These are phyloP conservation scores for Clupea harengus DNA, from an alignment of 2,113 vertebrate genomes.

Conservation along the genomic window DNA sequence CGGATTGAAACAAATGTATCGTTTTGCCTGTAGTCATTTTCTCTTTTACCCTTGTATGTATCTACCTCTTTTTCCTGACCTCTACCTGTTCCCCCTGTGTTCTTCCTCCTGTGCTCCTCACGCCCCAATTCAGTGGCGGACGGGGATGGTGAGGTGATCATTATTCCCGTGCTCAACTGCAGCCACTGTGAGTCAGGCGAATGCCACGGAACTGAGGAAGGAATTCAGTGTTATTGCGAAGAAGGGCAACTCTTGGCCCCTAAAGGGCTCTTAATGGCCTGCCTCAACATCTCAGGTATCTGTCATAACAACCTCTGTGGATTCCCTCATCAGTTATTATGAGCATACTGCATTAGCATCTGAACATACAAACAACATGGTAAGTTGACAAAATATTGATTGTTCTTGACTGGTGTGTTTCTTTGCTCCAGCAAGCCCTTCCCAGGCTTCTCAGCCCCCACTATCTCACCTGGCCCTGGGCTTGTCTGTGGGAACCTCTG, in stretches of 20 bases:
- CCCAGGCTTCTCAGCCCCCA: constrained; percentile 53
- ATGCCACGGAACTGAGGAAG: constrained; percentile 78
- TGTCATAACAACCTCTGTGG: background rate
- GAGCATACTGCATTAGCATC: background rate
- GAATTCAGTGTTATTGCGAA: constrained; percentile 86
- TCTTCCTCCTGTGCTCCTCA: background rate
- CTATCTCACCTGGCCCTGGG: constrained; percentile 87
- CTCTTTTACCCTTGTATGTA: background rate
- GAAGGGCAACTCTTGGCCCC: constrained; percentile 78
- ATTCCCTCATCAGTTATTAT: too few species aligned
- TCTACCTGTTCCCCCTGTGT: background rate
- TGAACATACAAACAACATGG: background rate
- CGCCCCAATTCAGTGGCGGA: constrained; percentile 78
- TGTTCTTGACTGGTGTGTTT: constrained; percentile 23
- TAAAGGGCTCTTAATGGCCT: constrained; percentile 80
- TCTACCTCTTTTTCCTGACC: background rate
- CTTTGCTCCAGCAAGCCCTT: constrained; percentile 51
- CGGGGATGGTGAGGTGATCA: constrained; percentile 90
- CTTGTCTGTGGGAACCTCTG: constrained; percentile 92
- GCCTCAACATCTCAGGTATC: constrained; percentile 70
- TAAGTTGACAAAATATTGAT: background rate
- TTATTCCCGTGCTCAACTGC: constrained; percentile 91
- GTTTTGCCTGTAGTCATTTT: background rate
- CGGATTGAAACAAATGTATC: background rate
- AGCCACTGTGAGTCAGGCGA: constrained; percentile 91